Base-by-base conservation (phyloP, 2,888 invertebrate species). In the Hyposoter didymator region DNA sequence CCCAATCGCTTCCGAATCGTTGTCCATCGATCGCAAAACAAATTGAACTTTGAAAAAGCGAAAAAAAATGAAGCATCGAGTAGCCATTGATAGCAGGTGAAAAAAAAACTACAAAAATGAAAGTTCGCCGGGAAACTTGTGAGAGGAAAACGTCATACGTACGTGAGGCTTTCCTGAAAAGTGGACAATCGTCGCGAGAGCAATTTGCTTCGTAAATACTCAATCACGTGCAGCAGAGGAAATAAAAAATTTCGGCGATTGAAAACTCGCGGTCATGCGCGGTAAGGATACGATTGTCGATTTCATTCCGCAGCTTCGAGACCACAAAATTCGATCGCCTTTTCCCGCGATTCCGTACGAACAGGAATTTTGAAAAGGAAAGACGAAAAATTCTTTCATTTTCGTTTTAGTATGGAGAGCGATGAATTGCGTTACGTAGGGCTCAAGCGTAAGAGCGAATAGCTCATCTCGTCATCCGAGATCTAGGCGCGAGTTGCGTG, bases 361-460 rank as follows among this genome's bases (percentile, higher is more conserved):
- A 62, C 22, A 28, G n/a, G 45, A 62, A 62, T 74, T 74, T 45
- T 3, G 17, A 5, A 7, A 28, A 14, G 47, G 47, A 45, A 62
- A 10, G 17, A 73, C 55, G 14, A 43, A 73, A 59, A 59, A 10
- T 43, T 28, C 2, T 55, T 39, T 59, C 43, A 8, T 74, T 74
- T n/a, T 43, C 43, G 28, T 74, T 45, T 45, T 10, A 62, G 45
- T n/a, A 32, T 28, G 19, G 45, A n/a, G 39, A 19, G 10, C n/a
- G n/a, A 45, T 32, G 74, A 74, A 62, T 74, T n/a, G 74, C 45
- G 74, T 62, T 74, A 45, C 17, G 32, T 32, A 7, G 17, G n/a
- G 69, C 52, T 39, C 45, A 19, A 78, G 28, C 59, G 6, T 52
- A 75, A 55, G 70, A 84, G 79, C 49, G 47, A 55, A 75, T 78